A percentile compares a stretch with the other conserved stretches of the same genome.
phyloP scores from a whole-genome alignment of 1,140 invertebrate species.

The Microplitis demolitor region DNA sequence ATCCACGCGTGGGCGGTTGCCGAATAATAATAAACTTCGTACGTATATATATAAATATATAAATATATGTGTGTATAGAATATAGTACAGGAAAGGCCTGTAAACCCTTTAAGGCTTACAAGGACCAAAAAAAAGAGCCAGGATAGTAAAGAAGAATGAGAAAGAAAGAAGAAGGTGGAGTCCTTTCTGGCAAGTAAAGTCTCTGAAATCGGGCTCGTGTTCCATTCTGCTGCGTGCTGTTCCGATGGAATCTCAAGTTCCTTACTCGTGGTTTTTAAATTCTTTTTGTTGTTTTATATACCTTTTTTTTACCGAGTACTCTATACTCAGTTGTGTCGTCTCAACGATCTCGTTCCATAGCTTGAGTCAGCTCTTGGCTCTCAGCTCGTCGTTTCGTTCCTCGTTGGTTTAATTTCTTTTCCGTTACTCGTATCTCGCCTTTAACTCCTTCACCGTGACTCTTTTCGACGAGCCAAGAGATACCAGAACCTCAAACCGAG shows the following conservation, averaged over 20 bases:
- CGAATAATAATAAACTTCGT: constrained; percentile 19
- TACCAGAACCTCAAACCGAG: too few species aligned
- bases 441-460: not conserved
- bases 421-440: too few species aligned
- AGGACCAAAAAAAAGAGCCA: not conserved
- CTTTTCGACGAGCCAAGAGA: not conserved
- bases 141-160: not conserved
- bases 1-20: constrained; percentile 22
- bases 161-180: not conserved
- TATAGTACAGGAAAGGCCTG: too few species aligned
- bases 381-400: too few species aligned
- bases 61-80: too few species aligned
- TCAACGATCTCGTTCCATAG: constrained; percentile 1
- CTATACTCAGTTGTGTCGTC: not conserved
- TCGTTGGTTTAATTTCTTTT: too few species aligned
- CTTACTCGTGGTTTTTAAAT: not conserved
- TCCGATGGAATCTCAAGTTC: constrained; percentile 9
- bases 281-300: too few species aligned
- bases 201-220: not conserved
- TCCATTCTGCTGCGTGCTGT: not conserved
- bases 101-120: not conserved
- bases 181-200: not conserved
- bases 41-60: not conserved
- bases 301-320: not conserved
- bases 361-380: too few species aligned